Conservation (phyloP, 2,888 invertebrate genomes). For the Cephus spinipes region DNA sequence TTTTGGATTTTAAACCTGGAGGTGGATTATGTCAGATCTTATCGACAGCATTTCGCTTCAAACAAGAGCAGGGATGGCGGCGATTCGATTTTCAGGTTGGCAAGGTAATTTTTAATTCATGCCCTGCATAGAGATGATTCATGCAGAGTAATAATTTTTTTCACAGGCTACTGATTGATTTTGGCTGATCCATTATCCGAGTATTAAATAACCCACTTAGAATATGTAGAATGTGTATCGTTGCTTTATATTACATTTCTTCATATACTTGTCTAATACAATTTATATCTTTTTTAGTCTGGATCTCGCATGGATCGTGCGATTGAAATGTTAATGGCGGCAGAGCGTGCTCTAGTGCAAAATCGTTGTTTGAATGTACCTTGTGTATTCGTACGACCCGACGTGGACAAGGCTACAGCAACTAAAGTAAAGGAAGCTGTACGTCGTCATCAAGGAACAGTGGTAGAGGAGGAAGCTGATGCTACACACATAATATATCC, state of each 20-base stretch:
- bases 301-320: conserved; percentile 92
- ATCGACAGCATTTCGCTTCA: conserved; percentile 93
- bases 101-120: conserved; percentile 70
- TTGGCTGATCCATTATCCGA: background rate
- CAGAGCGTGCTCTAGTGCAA: conserved; percentile 85
- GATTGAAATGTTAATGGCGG: conserved; percentile 92
- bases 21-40: conserved; percentile 94
- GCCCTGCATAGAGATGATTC: background rate
- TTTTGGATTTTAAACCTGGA: conserved; percentile 94
- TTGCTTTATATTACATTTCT: background rate
- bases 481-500: conserved; percentile 95
- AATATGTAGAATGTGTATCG: conserved; percentile 1
- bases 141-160: background rate
- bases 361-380: conserved; percentile 86
- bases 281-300: conserved; percentile 69
- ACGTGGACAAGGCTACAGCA: conserved; percentile 85
- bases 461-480: conserved; percentile 84
- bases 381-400: conserved; percentile 83
- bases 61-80: conserved; percentile 95
- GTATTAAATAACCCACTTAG: background rate
- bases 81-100: conserved; percentile 92
- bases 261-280: background rate
- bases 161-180: background rate
- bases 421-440: conserved; percentile 89
- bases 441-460: conserved; percentile 83